Percentiles rank a stretch among this genome's conserved stretches.
phyloP scores from a whole-genome alignment of 2,797 vertebrate genomes.

The Coregonus sp. region DNA sequence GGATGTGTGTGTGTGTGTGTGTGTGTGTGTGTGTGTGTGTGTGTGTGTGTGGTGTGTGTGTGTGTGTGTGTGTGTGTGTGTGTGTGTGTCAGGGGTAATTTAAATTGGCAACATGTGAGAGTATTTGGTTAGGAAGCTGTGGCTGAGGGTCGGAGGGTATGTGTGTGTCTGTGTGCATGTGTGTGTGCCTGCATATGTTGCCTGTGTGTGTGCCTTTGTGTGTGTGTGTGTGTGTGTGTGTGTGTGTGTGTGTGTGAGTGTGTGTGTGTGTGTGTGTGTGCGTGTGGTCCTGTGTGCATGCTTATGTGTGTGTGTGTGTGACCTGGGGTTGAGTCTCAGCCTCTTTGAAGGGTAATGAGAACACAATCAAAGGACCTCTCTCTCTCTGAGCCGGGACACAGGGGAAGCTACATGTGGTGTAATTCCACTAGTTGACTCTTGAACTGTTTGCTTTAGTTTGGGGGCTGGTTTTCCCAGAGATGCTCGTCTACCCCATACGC shows the following conservation, averaged over 20 bases:
- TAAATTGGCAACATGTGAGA: slow-evolving; percentile 30
- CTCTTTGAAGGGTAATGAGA: slow-evolving; percentile 23
- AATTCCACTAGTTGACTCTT: slow-evolving; percentile 44
- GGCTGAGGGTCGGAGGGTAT: neutral
- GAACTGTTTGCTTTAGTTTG: slow-evolving; percentile 45
- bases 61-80: neutral
- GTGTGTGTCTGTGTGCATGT: neutral
- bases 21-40: no score
- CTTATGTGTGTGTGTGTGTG: neutral
- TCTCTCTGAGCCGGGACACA: slow-evolving; percentile 17
- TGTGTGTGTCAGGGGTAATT: neutral
- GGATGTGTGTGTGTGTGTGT: no score
- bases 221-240: neutral
- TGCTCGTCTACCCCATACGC: neutral
- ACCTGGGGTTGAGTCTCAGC: slow-evolving; percentile 15
- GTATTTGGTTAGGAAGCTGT: slow-evolving; percentile 16
- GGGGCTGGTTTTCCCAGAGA: slow-evolving; percentile 24
- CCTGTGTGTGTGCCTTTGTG: no score
- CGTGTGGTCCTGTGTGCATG: no score
- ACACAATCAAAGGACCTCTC: slow-evolving; percentile 26
- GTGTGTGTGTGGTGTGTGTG: no score
- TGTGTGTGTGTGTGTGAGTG: neutral
- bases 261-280: neutral
- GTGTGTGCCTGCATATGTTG: neutral
- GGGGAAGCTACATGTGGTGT: slow-evolving; percentile 31